Percentiles rank a stretch among this genome's conserved stretches.
phyloP scores from a whole-genome alignment of 1,140 invertebrate genomes.

The Zaprionus capensis region DNA sequence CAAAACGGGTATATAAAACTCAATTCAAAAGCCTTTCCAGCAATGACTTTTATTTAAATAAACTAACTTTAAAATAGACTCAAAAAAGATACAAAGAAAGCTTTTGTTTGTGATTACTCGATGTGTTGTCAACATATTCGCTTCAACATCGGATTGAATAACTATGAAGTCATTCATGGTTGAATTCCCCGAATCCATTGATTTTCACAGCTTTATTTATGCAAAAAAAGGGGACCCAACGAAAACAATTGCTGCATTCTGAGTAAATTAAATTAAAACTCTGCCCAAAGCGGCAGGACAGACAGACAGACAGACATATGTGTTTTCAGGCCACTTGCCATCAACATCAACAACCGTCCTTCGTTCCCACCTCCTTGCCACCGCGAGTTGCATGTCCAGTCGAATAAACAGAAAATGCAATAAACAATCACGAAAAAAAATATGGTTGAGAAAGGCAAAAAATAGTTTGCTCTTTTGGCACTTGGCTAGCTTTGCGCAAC shows the following conservation, averaged over 20 bases:
- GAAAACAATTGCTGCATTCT: slow-evolving; percentile 13
- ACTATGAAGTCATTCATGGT: not conserved
- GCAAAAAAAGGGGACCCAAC: not conserved
- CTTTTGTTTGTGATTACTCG: not conserved
- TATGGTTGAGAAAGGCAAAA: slow-evolving; percentile 3
- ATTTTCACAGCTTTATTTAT: slow-evolving; percentile 1
- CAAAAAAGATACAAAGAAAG: not conserved
- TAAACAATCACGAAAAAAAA: slow-evolving; percentile 27
- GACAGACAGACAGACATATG: not conserved
- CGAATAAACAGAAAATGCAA: slow-evolving; percentile 36
- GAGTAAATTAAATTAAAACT: slow-evolving; percentile 42
- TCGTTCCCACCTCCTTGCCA: not conserved
- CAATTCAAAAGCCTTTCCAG: too few species aligned
- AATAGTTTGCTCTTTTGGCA: slow-evolving; percentile 34
- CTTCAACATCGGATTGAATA: not conserved
- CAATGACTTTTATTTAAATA: too few species aligned
- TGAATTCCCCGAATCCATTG: not conserved
- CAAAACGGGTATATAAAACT: too few species aligned
- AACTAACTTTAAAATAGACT: not conserved
- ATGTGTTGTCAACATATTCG: not conserved
- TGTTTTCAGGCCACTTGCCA: slow-evolving; percentile 4
- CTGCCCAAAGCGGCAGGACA: not conserved
- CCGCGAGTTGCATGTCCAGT: slow-evolving; percentile 5
- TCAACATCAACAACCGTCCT: not conserved
- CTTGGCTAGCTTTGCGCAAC: not conserved